Percentiles rank a stretch among this genome's conserved stretches.
These are phyloP conservation scores for Pyrocephalus nanus DNA, from an alignment of 2,797 vertebrate species.

Conservation along the genomic window DNA sequence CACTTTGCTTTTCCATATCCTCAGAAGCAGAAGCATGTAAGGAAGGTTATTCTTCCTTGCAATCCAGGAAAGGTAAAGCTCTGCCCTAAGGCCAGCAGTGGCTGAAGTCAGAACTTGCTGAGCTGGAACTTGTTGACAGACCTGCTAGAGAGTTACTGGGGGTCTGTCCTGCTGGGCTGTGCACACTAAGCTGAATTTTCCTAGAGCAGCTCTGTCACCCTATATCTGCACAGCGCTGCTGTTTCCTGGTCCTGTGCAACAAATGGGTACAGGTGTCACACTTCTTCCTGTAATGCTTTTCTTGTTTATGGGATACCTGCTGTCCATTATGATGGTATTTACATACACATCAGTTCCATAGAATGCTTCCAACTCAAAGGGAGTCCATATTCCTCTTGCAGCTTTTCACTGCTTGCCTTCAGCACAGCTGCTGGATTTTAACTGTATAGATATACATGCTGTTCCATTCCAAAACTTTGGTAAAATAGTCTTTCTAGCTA, in stretches of 20 bases:
- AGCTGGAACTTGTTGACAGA: background rate
- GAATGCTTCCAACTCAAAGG: background rate
- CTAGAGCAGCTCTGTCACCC: background rate
- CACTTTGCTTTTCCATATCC: background rate
- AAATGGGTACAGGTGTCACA: background rate
- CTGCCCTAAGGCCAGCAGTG: background rate
- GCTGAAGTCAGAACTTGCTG: background rate
- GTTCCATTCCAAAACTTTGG: background rate
- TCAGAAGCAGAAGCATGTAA: background rate
- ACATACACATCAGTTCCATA: background rate
- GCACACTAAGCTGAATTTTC: background rate
- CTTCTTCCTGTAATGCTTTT: background rate
- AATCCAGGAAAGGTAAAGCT: background rate
- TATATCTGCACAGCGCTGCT: background rate
- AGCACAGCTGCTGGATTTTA: background rate
- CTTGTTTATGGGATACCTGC: background rate
- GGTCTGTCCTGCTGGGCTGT: background rate
- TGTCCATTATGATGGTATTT: background rate
- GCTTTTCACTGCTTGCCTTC: background rate
- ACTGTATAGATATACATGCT: background rate
- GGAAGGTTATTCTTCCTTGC: background rate
- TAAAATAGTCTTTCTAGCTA: background rate
- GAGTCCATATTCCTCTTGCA: background rate
- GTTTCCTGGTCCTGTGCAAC: background rate
- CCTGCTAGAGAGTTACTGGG: background rate